These are phyloP conservation scores for Calcarius lapponicus DNA, from an alignment of 2,797 vertebrate genomes.

Conservation along the genomic window DNA sequence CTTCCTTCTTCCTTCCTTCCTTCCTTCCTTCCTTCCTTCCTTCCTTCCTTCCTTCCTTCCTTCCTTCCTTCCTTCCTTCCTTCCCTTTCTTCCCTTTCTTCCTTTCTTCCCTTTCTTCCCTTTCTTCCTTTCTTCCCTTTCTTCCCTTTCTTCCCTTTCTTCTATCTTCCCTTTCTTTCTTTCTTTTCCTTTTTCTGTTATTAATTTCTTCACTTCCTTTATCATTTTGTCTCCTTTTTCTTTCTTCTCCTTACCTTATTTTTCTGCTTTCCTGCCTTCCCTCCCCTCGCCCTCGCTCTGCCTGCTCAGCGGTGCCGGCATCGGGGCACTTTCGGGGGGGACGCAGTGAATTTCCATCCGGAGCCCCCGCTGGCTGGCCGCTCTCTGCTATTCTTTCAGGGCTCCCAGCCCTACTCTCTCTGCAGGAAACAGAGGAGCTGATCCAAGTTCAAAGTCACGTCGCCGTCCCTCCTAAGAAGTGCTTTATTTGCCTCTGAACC, in stretches of 20 bases:
- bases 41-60: too few species aligned
- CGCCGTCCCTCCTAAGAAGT: conserved; percentile 86
- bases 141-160: not conserved
- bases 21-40: too few species aligned
- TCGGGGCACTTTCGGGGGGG: not conserved
- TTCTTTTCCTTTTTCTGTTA: too few species aligned
- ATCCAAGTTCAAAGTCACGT: conserved; percentile 99
- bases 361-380: conserved; percentile 60
- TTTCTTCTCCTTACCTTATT: not conserved
- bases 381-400: conserved; percentile 65
- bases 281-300: not conserved
- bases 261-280: not conserved
- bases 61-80: too few species aligned
- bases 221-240: not conserved
- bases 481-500: conserved; percentile 89
- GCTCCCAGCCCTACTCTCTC: conserved; percentile 84
- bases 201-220: accelerated
- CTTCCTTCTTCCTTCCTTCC: not conserved
- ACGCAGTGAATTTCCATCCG: conserved; percentile 63
- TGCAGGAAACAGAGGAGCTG: conserved; percentile 91
- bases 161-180: too few species aligned
- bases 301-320: not conserved
- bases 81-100: too few species aligned
- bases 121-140: not conserved
- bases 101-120: too few species aligned